Conservation (phyloP, 1,140 invertebrate species). For the Atta colombica region DNA sequence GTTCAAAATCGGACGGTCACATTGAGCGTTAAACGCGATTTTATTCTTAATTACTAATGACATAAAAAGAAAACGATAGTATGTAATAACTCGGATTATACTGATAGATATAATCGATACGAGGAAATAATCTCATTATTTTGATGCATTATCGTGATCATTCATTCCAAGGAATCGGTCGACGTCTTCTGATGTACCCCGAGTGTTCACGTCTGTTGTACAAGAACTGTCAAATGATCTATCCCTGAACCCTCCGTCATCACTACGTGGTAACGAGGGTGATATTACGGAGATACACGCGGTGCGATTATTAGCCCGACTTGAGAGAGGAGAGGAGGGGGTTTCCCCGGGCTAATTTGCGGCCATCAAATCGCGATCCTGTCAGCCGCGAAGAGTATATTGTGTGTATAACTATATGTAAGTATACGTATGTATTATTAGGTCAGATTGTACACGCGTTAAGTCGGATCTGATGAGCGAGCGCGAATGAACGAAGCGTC, state of each 20-base stretch:
- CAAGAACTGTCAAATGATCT: not conserved
- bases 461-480: not conserved
- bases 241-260: constrained; percentile 1
- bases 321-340: not conserved
- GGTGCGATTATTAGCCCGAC: constrained; percentile 25
- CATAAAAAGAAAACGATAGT: not conserved
- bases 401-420: constrained; percentile 10
- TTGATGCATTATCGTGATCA: not conserved
- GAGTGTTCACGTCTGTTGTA: not conserved
- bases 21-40: constrained; percentile 29
- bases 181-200: constrained; percentile 30
- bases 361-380: constrained; percentile 9
- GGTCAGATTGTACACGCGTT: constrained; percentile 27
- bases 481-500: not conserved
- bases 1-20: constrained; percentile 20
- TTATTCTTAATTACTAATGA: constrained; percentile 14
- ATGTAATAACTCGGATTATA: not conserved
- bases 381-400: not conserved
- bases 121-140: not conserved
- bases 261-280: not conserved
- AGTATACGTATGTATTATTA: constrained; percentile 8
- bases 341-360: constrained; percentile 18
- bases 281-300: constrained; percentile 15
- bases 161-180: not conserved
- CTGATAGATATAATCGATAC: no score